Evolutionary conservation across 2,888 invertebrate genomes (phyloP).

Genomic region (Molorchus minor): DNA sequence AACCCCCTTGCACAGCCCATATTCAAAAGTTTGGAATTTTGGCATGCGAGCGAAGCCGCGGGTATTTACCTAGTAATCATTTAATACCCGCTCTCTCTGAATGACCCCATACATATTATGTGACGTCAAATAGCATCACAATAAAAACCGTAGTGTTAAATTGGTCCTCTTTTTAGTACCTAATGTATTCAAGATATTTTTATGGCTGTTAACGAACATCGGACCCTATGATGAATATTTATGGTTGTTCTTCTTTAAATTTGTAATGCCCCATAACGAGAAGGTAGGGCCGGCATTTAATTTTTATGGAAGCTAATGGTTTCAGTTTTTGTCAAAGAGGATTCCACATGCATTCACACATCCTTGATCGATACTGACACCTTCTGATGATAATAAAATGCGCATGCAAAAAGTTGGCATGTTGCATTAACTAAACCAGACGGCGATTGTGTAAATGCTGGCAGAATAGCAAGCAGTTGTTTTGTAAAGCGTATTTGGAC

Average conservation of each 20-base stretch:
- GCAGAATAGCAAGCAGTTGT: background rate
- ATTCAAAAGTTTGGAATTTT: too few relatives aligned
- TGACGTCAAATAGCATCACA: too few relatives aligned
- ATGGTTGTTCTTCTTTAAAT: background rate
- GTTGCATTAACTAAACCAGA: background rate
- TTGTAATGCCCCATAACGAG: slow-evolving; percentile 7
- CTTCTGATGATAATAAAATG: slow-evolving; percentile 8
- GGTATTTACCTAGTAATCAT: too few relatives aligned
- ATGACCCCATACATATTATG: too few relatives aligned
- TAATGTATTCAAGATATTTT: too few relatives aligned
- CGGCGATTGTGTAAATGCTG: background rate
- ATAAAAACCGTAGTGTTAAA: background rate
- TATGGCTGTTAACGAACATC: slow-evolving; percentile 3
- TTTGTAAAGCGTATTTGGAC: too few relatives aligned
- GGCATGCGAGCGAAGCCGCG: too few relatives aligned
- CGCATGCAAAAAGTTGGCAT: background rate
- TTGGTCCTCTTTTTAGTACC: slow-evolving; percentile 4
- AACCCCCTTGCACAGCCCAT: too few relatives aligned
- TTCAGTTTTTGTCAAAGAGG: slow-evolving; percentile 13
- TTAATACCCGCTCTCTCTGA: too few relatives aligned
- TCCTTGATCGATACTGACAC: slow-evolving; percentile 13
- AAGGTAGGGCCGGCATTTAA: background rate
- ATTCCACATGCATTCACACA: slow-evolving; percentile 13
- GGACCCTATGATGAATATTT: background rate
- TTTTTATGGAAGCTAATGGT: slow-evolving; percentile 17